phyloP scores from a whole-genome alignment of 2,797 vertebrate genomes.

The Onychomys arenicola region DNA sequence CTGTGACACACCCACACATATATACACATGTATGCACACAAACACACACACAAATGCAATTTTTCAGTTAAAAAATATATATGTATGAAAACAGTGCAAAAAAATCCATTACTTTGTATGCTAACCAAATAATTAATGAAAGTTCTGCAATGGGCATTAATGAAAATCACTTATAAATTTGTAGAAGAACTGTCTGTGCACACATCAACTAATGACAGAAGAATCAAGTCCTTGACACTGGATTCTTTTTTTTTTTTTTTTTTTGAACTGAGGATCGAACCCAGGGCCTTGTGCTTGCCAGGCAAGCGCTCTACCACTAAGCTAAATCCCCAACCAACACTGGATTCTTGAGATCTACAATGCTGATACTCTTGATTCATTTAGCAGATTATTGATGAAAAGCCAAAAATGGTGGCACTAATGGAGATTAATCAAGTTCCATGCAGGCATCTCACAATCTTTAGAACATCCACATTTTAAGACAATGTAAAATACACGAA shows the following conservation, averaged over 20 bases:
- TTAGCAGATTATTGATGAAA: conserved; percentile 44
- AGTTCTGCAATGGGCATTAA: neutral
- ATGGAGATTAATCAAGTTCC: conserved; percentile 46
- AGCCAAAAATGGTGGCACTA: conserved; percentile 14
- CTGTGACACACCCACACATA: neutral
- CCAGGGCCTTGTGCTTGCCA: too few relatives aligned
- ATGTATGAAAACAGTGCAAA: neutral
- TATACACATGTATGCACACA: too few relatives aligned
- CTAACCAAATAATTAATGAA: neutral
- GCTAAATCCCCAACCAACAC: too few relatives aligned
- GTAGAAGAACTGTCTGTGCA: neutral
- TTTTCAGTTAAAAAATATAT: neutral
- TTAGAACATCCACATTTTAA: conserved; percentile 51
- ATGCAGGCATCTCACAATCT: conserved; percentile 34
- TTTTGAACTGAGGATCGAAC: too few relatives aligned
- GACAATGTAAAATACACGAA: conserved; percentile 55
- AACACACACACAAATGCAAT: neutral
- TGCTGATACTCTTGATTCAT: neutral
- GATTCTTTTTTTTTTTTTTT: too few relatives aligned
- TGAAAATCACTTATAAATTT: conserved; percentile 7
- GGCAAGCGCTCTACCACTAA: too few relatives aligned
- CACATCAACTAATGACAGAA: neutral
- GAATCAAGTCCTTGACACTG: neutral
- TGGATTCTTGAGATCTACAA: neutral
- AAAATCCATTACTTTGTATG: neutral